Conservation (phyloP, 2,888 invertebrate species). For the Eristalis arbustorum region DNA sequence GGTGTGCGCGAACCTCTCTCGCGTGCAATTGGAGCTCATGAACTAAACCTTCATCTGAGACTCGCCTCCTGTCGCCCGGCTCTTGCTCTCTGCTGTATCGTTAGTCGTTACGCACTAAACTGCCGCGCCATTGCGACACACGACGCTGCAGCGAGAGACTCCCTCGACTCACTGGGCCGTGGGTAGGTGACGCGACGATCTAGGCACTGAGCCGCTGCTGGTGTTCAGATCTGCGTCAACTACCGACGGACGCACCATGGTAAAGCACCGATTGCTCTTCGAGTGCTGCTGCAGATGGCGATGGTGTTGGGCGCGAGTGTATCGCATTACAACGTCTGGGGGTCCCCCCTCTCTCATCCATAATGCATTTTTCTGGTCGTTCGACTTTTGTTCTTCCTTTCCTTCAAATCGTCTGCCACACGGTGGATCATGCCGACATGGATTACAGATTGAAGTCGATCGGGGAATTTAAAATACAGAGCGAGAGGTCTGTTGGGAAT, state of each 20-base stretch:
- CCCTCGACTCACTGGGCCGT: too few relatives aligned
- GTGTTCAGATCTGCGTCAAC: conserved; percentile 64
- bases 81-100: not conserved
- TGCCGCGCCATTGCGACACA: conserved; percentile 3
- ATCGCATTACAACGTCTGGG: conserved; percentile 41
- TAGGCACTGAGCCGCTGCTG: conserved; percentile 57
- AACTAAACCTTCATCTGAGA: conserved; percentile 62
- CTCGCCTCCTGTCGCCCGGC: conserved; percentile 26
- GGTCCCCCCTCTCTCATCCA: conserved; percentile 52
- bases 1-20: conserved; percentile 43
- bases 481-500: conserved; percentile 12
- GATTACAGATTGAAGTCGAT: conserved; percentile 55
- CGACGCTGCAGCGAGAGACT: not conserved
- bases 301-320: not conserved
- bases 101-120: conserved; percentile 29
- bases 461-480: conserved; percentile 22
- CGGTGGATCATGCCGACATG: conserved; percentile 54
- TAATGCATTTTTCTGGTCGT: conserved; percentile 63
- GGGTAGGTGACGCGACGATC: conserved; percentile 15
- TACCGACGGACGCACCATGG: conserved; percentile 35
- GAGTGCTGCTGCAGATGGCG: conserved; percentile 14
- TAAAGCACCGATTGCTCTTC: not conserved
- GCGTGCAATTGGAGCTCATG: conserved; percentile 35
- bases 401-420: conserved; percentile 41
- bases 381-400: conserved; percentile 3